Base-by-base conservation (phyloP, 35 echinoderm and acorn worm species). In the Diadema setosum region DNA sequence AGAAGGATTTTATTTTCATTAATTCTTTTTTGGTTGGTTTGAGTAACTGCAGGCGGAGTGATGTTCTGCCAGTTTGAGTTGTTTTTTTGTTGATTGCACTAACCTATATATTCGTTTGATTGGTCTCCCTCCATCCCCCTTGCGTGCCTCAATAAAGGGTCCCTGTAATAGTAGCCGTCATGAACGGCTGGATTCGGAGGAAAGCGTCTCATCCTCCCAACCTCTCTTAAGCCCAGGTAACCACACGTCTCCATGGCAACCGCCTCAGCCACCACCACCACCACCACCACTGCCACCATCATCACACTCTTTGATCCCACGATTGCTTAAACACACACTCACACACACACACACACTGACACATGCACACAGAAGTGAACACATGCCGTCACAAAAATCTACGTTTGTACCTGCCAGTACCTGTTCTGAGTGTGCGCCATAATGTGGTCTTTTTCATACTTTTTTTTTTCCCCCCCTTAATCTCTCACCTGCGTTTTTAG, bases 111-210 rank as follows among this genome's bases (percentile, higher is more conserved):
- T 52, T 52, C 48, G 9, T 52, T n/a, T 44, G 20, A 48, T 83
- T 56, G 39, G 23, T 34, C 33, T 48, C 45, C 43, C 30, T 25
- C 21, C 57, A 48, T 48, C 81, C 65, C 81, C 17, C 81, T 48
- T 58, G 30, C 81, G 26, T 83, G 43, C 42, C 57, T 83, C 81
- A 42, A 44, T 85, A 91, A 95, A 96, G 94, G 94, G 84, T 91
- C 85, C 94, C 34, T 85, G 58, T 85, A 84, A 81, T 65, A 64
- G 61, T 81, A 83, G 89, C 83, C 84, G 94, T 61, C 89, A 91
- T 86, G 94, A 96, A 92, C 82, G 94, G 82, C 90, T 96, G 35
- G 94, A 96, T 75, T 96, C 94, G 15, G 94, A 96, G 81, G 94
- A 96, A 80, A 96, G 94, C 78, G 94, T 91, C 35, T 96, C 94